Base-by-base conservation (phyloP, 2,888 invertebrate genomes). In the Apodemia hepburni region DNA sequence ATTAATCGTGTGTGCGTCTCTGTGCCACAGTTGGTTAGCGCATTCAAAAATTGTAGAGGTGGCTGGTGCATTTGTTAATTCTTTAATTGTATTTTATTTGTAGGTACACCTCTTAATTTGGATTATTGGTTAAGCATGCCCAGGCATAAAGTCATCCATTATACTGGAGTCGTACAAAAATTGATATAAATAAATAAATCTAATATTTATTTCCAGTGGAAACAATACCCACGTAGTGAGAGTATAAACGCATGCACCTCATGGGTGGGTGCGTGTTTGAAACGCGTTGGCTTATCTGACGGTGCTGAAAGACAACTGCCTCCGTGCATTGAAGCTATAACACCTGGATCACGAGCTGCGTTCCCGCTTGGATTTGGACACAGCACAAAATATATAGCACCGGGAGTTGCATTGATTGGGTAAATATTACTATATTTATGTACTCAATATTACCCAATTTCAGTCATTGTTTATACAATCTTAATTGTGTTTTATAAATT, bases 311-410 rank as follows among this genome's bases (percentile, higher is more conserved):
- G 93, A 17, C 94, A 94, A 74, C 82, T 95, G 66, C 97, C 96
- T 8, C 97, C 97, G 0, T 95, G 94, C 29, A 86, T 97, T 8
- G 74, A 86, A 4, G 82, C 81, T 9, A 89, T 96, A 2, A 92
- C 84, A 35, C 83, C 92, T 29, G 87, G 85, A 3, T 96, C 95
- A 15, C 92, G 98, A 49, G 98, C 98, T 15, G 95, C 95, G 33
- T 99, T 99, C 87, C 99, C 99, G 0, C 91, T 99, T 9, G 97
- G 96, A 38, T 96, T 99, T 74, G 96, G 97, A 0, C 98, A 99
- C 81, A 95, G 98, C 58, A 94, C 96, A 0, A 93, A 95, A 72
- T 99, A 99, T 80, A 94, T 97, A 0, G 93, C 93, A n/a, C 92
- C 94, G 5, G 94, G 97, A 6, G 95, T 96, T 7, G 98, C 95